phyloP scores from a whole-genome alignment of 2,113 vertebrate genomes.

The Pituophis catenifer region DNA sequence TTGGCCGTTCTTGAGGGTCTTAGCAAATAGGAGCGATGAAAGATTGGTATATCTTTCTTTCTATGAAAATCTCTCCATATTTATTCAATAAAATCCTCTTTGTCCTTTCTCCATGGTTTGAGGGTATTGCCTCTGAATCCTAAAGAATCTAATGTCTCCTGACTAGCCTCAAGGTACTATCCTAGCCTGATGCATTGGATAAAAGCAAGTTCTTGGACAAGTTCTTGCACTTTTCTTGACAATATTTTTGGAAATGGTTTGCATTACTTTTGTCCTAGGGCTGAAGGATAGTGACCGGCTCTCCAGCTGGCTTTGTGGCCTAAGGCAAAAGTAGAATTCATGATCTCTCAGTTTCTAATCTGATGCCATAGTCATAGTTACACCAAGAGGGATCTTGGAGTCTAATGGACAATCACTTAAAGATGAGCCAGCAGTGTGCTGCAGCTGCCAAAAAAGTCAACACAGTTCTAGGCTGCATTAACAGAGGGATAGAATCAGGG shows the following conservation, averaged over 20 bases:
- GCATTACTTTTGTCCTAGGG: not conserved
- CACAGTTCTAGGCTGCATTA: too few species aligned
- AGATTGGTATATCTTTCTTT: not conserved
- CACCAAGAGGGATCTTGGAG: too few species aligned
- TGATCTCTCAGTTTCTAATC: not conserved
- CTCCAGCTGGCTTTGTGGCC: not conserved
- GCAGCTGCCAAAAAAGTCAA: too few species aligned
- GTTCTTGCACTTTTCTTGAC: not conserved
- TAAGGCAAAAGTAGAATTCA: not conserved
- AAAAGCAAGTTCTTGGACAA: not conserved
- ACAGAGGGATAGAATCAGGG: too few species aligned
- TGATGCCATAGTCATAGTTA: not conserved
- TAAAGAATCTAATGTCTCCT: not conserved
- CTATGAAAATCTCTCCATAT: not conserved
- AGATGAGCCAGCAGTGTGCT: too few species aligned
- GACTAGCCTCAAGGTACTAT: not conserved
- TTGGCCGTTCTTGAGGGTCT: not conserved
- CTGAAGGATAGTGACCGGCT: not conserved
- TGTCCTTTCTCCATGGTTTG: not conserved
- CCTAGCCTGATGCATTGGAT: not conserved
- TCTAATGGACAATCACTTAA: too few species aligned
- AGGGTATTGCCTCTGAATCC: not conserved
- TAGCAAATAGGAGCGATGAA: not conserved
- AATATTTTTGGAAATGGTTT: not conserved
- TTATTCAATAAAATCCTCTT: not conserved